phyloP scores from a whole-genome alignment of 1,140 invertebrate genomes.

The Potamilus streckersoni region DNA sequence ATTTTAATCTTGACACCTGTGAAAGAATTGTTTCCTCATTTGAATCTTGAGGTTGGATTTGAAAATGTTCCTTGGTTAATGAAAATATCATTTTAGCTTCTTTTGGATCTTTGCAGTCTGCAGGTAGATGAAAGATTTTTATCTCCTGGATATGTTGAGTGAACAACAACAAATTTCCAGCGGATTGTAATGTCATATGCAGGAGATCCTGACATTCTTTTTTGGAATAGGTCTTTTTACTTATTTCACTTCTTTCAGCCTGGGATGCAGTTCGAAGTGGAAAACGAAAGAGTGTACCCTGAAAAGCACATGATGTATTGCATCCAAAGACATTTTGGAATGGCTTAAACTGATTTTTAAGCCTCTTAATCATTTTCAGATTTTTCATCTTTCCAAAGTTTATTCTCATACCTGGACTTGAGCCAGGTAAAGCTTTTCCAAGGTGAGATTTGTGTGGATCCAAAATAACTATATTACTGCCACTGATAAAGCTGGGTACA shows the following conservation, averaged over 20 bases:
- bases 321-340: constrained; percentile 49
- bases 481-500: constrained; percentile 56
- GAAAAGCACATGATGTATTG: constrained; percentile 27
- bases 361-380: constrained; percentile 25
- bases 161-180: constrained; percentile 46
- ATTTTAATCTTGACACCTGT: background rate
- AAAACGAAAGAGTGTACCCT: constrained; percentile 53
- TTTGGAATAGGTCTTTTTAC: constrained; percentile 37
- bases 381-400: constrained; percentile 27
- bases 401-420: constrained; percentile 22
- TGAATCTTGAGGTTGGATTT: background rate
- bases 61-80: background rate
- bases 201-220: constrained; percentile 37
- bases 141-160: constrained; percentile 47
- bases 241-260: constrained; percentile 47
- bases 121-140: constrained; percentile 38
- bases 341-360: constrained; percentile 51
- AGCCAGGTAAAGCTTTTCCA: constrained; percentile 16
- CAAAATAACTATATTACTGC: constrained; percentile 54
- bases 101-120: constrained; percentile 3
- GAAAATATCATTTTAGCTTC: constrained; percentile 5
- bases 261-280: constrained; percentile 46
- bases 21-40: background rate
- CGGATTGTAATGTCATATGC: constrained; percentile 28
- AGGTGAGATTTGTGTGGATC: constrained; percentile 56